Base-by-base conservation (phyloP, 2,797 vertebrate species). In the Pterois miles region DNA sequence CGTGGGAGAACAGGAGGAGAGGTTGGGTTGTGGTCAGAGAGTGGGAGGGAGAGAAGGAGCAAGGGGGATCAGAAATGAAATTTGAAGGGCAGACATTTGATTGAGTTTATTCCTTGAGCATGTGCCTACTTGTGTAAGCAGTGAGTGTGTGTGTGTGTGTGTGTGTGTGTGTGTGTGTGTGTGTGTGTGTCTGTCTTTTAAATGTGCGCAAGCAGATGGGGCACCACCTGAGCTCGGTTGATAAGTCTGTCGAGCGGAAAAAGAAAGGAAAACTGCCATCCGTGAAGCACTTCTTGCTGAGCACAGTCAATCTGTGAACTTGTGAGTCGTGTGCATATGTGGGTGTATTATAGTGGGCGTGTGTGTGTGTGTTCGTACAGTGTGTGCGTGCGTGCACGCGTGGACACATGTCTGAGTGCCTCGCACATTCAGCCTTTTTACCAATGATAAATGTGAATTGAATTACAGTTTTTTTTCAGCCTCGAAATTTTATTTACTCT, bases 231-330 rank as follows among this genome's bases (percentile, higher is more conserved):
- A 95, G 92, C 93, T 88, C 36, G 48, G 86, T 86, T 92, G 93
- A 95, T 95, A 95, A 95, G 92, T 94, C 91, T 93, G 89, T 93
- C 86, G 90, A 86, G 93, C 89, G 80, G 91, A 93, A 93, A 95
- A 89, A 92, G 86, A 94, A 93, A 92, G 84, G 78, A 90, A 87
- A 93, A 88, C 88, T 89, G 90, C 91, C 92, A 91, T 92, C 91
- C 91, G 86, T 93, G 90, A 94, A 94, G 90, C 87, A 71, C 84
- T 92, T 89, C 89, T 94, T 90, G 83, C 91, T 91, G 88, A 93
- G 89, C 70, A 20, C 81, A 89, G 88, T 88, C 91, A 90, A 89
- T 93, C 89, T 93, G 88, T 84, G 84, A 86, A 89, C 76, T 77
- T 88, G 85, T 81, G 85, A 76, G 87, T 85, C 34, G 36, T n/a